These are phyloP conservation scores for Cordilura impudica DNA, from an alignment of 2,888 invertebrate species.

Conservation along the genomic window DNA sequence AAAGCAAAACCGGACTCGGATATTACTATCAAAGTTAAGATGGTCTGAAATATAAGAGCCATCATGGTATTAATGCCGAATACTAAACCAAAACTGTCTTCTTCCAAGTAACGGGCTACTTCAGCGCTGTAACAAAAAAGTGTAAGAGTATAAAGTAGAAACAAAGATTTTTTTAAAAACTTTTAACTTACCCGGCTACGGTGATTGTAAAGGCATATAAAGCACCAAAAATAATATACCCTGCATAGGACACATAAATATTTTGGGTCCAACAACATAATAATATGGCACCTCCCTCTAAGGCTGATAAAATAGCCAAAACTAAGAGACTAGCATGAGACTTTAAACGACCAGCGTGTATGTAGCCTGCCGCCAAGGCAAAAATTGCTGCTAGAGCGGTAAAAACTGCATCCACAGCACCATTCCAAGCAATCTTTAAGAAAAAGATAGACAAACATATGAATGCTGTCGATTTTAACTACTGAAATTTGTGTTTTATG, in stretches of 20 bases:
- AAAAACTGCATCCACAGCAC: constrained; percentile 88
- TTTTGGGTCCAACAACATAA: constrained; percentile 80
- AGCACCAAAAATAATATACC: constrained; percentile 86
- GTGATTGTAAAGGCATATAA: constrained; percentile 84
- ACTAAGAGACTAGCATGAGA: constrained; percentile 78
- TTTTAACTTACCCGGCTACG: constrained; percentile 71
- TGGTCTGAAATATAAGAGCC: constrained; percentile 87
- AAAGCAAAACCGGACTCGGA: constrained; percentile 72
- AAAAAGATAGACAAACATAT: not conserved
- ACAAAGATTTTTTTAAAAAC: not conserved
- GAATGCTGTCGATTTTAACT: constrained; percentile 56
- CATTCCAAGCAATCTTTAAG: constrained; percentile 80
- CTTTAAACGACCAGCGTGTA: constrained; percentile 72
- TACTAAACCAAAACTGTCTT: constrained; percentile 92
- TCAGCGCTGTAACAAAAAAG: constrained; percentile 83
- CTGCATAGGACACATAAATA: constrained; percentile 85
- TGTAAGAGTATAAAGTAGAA: too few relatives aligned
- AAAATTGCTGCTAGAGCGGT: constrained; percentile 84
- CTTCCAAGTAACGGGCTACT: constrained; percentile 88
- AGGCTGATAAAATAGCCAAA: constrained; percentile 78
- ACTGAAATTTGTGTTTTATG: constrained; percentile 29
- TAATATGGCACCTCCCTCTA: constrained; percentile 81
- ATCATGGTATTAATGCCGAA: constrained; percentile 93
- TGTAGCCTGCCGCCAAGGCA: constrained; percentile 80
- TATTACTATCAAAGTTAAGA: constrained; percentile 81